phyloP scores from a whole-genome alignment of 2,113 vertebrate genomes.

The Globicephala melas region DNA sequence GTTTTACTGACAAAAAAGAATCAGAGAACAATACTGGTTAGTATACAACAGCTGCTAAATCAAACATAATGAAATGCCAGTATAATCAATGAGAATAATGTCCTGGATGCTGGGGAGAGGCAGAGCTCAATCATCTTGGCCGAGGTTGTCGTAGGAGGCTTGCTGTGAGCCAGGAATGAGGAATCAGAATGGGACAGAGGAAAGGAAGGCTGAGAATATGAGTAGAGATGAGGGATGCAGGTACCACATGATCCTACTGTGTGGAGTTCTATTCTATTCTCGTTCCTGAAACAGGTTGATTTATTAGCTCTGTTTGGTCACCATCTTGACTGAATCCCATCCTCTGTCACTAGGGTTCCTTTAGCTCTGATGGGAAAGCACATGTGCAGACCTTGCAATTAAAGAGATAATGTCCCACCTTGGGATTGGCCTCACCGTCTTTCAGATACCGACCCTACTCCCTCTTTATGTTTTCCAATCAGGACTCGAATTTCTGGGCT shows the following conservation, averaged over 20 bases:
- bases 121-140: not conserved
- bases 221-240: not conserved
- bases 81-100: not conserved
- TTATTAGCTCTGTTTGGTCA: not conserved
- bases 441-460: not conserved
- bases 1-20: not conserved
- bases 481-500: not conserved
- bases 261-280: not conserved
- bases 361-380: not conserved
- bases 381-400: not conserved
- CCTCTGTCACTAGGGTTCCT: not conserved
- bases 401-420: not conserved
- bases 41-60: not conserved
- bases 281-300: not conserved
- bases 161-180: not conserved
- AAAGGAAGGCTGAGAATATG: not conserved
- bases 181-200: not conserved
- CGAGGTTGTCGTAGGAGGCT: not conserved
- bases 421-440: not conserved
- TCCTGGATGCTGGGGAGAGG: not conserved
- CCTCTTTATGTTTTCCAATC: not conserved
- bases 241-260: not conserved
- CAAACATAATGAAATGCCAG: not conserved
- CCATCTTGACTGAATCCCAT: not conserved
- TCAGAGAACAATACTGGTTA: not conserved